Percentiles rank a stretch among this genome's conserved stretches.
Evolutionary conservation across 2,113 vertebrate species (phyloP).

Genomic region (Daphoenositta chrysoptera): DNA sequence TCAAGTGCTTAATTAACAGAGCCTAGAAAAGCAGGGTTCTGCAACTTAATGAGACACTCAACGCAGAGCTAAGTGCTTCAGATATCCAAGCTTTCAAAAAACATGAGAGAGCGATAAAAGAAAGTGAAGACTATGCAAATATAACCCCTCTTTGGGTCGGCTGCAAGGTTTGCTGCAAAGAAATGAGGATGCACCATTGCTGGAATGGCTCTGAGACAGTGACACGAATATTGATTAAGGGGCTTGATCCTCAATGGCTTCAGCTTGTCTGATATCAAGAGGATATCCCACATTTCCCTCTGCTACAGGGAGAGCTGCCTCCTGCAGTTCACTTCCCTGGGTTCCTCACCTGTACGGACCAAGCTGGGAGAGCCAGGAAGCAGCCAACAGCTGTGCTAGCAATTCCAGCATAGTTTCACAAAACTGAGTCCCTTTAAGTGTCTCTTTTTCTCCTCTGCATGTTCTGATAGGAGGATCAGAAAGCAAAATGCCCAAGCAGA

Average conservation of each 20-base stretch:
- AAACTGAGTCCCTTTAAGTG: background rate
- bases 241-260: background rate
- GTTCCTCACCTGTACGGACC: background rate
- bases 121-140: conserved; percentile 5
- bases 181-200: background rate
- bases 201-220: background rate
- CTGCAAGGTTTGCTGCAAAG: background rate
- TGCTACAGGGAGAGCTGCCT: background rate
- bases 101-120: background rate
- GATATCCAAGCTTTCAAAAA: conserved; percentile 32
- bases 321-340: background rate
- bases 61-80: background rate
- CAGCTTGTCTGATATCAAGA: background rate
- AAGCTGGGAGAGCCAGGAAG: background rate
- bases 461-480: background rate
- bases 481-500: background rate
- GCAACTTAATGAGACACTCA: conserved; percentile 51
- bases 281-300: background rate
- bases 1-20: conserved; percentile 46
- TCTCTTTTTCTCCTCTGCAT: background rate
- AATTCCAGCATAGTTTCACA: background rate
- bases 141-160: background rate
- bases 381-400: accelerated
- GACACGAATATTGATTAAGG: background rate
- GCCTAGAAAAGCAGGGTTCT: background rate